phyloP scores from a whole-genome alignment of 2,888 invertebrate genomes.

The Matsumyia berberina region DNA sequence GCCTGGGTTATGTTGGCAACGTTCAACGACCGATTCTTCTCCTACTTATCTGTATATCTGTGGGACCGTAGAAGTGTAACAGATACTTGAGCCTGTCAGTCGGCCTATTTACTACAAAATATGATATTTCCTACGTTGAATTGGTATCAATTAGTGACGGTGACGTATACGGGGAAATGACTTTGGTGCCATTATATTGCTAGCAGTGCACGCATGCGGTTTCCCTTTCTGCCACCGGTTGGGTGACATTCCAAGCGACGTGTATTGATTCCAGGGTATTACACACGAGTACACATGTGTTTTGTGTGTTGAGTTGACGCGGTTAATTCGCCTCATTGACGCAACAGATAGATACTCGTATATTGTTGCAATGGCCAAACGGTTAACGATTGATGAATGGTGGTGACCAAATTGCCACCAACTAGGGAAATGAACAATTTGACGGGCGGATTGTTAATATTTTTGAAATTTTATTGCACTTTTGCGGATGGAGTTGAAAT shows the following conservation, averaged over 20 bases:
- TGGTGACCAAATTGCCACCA: constrained; percentile 28
- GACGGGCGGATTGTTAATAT: constrained; percentile 27
- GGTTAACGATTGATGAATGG: constrained; percentile 25
- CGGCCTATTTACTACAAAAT: constrained; percentile 65
- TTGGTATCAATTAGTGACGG: constrained; percentile 43
- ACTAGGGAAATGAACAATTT: constrained; percentile 39
- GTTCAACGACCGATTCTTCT: constrained; percentile 67
- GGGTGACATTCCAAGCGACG: constrained; percentile 51
- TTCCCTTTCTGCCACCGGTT: constrained; percentile 47
- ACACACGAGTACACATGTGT: constrained; percentile 41
- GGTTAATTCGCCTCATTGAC: constrained; percentile 13
- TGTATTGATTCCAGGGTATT: constrained; percentile 15
- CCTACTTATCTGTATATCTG: constrained; percentile 20
- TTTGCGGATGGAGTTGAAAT: too few species aligned
- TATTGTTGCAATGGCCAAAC: constrained; percentile 45
- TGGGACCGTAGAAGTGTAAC: constrained; percentile 57
- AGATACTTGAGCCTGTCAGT: constrained; percentile 41
- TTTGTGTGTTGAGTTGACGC: constrained; percentile 7
- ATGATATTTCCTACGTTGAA: constrained; percentile 64
- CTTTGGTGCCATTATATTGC: constrained; percentile 37
- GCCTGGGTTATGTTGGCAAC: constrained; percentile 49
- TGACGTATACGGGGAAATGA: constrained; percentile 28
- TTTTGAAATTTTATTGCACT: too few species aligned
- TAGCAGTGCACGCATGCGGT: constrained; percentile 61
- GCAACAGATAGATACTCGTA: constrained; percentile 54